Evolutionary conservation across 2,113 vertebrate genomes (phyloP), one percentile per base, ranked within the genome.

Genomic region (Cisticola juncidis): DNA sequence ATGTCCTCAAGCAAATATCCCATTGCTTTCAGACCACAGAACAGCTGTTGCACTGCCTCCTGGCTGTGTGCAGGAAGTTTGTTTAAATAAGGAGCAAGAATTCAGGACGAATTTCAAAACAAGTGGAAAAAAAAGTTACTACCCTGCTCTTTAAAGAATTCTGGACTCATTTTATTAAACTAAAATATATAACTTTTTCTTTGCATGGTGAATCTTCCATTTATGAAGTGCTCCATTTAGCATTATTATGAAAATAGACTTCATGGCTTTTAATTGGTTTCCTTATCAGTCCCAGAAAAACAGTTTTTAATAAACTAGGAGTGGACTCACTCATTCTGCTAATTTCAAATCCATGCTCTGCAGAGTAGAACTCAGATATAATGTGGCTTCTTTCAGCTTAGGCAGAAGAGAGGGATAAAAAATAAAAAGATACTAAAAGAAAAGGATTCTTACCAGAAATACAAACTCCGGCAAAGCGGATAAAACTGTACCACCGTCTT

Each of bases 201-300:
- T 95, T 98, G 86, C 95, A 86, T 78, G 86, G 94, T 71, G 80
- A 95, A 97, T 95, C 95, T 97, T 95, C 96, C 96, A 96, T 97
- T 97, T 97, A 85, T 77, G 94, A 94, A 89, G 84, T 93, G 81
- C n/a, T 69, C 92, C 82, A 96, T 96, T 97, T 97, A 95, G 90
- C 68, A 96, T 86, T 95, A 96, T 97, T 97, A 97, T 97, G 96
- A 97, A 97, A 96, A 96, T 76, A 97, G 92, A 91, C 96, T 95
- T 93, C 72, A 68, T 83, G 93, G 81, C 53, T 96, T 97, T 97
- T 95, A 98, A 97, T 97, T 97, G 97, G 92, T 96, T 97, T 97
- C 90, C 97, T 97, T 97, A 97, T 97, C 97, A 97, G 93, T 51
- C 80, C 66, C 86, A 74, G 80, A 89, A 95, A 95, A 96, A 85